Evolutionary conservation across 2,113 vertebrate species (phyloP).

Genomic region (Semnornis frantzii): DNA sequence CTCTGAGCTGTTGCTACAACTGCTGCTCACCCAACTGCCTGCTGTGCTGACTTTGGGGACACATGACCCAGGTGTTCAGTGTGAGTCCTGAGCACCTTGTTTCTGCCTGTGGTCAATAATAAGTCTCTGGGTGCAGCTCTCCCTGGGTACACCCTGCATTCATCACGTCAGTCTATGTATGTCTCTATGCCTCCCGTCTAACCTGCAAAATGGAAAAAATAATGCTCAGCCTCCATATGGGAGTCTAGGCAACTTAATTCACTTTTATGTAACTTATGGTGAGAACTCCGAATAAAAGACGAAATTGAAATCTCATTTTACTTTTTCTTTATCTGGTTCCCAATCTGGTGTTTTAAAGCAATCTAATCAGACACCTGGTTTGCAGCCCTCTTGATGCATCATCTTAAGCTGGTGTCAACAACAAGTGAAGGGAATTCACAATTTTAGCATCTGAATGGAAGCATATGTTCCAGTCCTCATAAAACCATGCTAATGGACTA

Average conservation of each 20-base stretch:
- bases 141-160: fast-evolving
- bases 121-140: not conserved
- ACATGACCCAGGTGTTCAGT: fast-evolving
- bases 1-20: not conserved
- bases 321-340: slow-evolving; percentile 11
- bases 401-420: not conserved
- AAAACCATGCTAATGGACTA: slow-evolving; percentile 14
- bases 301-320: slow-evolving; percentile 17
- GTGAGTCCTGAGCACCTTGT: not conserved
- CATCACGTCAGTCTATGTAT: not conserved
- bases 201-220: not conserved
- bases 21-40: not conserved
- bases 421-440: not conserved
- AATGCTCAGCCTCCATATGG: not conserved
- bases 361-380: not conserved
- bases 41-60: not conserved
- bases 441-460: slow-evolving; percentile 23
- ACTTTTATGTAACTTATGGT: slow-evolving; percentile 26
- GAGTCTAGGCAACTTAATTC: not conserved
- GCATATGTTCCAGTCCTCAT: not conserved
- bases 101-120: not conserved
- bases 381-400: not conserved
- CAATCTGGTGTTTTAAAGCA: not conserved
- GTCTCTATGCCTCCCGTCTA: not conserved
- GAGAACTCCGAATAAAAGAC: slow-evolving; percentile 22